Percentiles rank a stretch among this genome's conserved stretches.
Evolutionary conservation across 2,797 vertebrate genomes (phyloP).

Genomic region (Falco berigora): DNA sequence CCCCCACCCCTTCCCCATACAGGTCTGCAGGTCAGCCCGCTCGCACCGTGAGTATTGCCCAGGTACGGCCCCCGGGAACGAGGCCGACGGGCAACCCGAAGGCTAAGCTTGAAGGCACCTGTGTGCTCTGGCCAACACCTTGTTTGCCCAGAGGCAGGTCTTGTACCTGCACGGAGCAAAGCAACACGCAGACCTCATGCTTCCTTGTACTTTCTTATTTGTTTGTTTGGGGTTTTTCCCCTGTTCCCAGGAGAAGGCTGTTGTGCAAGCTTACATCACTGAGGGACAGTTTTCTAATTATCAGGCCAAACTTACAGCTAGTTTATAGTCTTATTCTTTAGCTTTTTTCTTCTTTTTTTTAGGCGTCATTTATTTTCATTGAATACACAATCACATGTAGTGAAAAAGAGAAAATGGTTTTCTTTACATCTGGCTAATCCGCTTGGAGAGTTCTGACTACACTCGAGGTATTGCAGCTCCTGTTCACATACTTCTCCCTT

Average conservation of each 20-base stretch:
- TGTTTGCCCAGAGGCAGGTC: neutral
- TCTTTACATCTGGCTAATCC: neutral
- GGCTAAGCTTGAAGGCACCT: neutral
- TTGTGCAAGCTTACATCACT: neutral
- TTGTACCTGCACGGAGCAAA: neutral
- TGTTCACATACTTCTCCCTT: neutral
- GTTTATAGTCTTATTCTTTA: neutral
- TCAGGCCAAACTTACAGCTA: neutral
- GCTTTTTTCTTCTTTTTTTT: neutral
- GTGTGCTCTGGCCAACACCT: fast-evolving
- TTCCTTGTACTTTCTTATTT: neutral
- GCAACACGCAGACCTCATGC: neutral
- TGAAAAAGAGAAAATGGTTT: neutral
- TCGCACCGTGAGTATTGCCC: neutral
- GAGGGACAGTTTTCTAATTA: neutral
- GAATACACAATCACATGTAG: fast-evolving
- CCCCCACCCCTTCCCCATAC: neutral
- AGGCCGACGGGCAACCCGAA: no score
- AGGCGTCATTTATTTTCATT: neutral
- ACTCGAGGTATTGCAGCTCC: neutral
- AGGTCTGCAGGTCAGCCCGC: neutral
- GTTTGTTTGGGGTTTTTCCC: neutral
- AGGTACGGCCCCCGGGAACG: neutral
- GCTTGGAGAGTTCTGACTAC: neutral
- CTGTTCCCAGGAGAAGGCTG: neutral